Conservation (phyloP, 1,140 invertebrate species). For the Gryon sp. region DNA sequence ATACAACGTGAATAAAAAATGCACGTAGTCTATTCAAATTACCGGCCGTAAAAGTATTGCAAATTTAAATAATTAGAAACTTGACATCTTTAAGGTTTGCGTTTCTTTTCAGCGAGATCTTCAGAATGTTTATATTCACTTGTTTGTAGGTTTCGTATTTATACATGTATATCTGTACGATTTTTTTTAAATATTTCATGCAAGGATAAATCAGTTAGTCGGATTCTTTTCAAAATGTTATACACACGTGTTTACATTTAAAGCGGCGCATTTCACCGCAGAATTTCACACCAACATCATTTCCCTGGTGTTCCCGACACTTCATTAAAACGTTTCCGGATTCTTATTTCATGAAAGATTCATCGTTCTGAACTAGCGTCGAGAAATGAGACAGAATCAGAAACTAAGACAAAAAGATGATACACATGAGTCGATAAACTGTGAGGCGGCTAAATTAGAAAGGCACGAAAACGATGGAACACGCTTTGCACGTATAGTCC, state of each 20-base stretch:
- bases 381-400: constrained; percentile 4
- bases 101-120: background rate
- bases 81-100: background rate
- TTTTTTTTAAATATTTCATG: constrained; percentile 19
- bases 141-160: too few species aligned
- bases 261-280: constrained; percentile 11
- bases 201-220: constrained; percentile 27
- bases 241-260: constrained; percentile 21
- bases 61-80: constrained; percentile 7
- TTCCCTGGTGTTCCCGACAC: constrained; percentile 41
- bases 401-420: constrained; percentile 11
- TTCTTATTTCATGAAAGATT: constrained; percentile 55
- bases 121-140: too few species aligned
- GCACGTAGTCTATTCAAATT: constrained; percentile 10
- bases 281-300: constrained; percentile 46
- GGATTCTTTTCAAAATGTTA: constrained; percentile 35
- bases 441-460: background rate
- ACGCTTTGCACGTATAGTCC: too few species aligned
- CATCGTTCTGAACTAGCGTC: constrained; percentile 23
- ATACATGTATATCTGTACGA: background rate
- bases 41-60: background rate
- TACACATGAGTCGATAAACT: background rate
- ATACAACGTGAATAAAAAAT: constrained; percentile 4
- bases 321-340: constrained; percentile 57
- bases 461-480: too few species aligned